These are phyloP conservation scores for Pissodes strobi DNA, from an alignment of 1,140 invertebrate species.

Conservation along the genomic window DNA sequence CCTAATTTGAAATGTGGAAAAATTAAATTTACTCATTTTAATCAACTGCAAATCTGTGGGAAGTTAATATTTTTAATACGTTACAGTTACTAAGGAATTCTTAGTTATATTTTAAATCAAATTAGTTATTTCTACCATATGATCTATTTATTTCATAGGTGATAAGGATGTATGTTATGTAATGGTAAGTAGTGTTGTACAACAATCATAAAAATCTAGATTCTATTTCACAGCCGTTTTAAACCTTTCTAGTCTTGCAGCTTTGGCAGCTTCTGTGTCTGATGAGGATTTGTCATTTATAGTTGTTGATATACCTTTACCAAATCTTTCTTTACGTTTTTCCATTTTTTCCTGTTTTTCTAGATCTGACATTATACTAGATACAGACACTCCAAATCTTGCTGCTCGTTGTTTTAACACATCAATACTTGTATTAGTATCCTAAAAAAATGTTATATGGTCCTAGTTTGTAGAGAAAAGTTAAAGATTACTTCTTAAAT, in stretches of 20 bases:
- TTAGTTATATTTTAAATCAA: too few species aligned
- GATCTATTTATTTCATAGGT: too few species aligned
- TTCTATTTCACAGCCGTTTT: constrained; percentile 45
- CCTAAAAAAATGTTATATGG: constrained; percentile 42
- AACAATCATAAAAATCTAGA: not conserved
- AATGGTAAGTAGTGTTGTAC: constrained; percentile 1
- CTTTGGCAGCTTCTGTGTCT: constrained; percentile 41
- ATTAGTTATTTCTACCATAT: too few species aligned
- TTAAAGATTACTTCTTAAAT: too few species aligned
- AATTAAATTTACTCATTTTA: too few species aligned
- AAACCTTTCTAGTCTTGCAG: constrained; percentile 47
- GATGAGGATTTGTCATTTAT: constrained; percentile 12
- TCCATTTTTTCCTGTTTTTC: constrained; percentile 69
- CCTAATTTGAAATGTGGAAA: too few species aligned
- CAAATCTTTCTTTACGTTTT: constrained; percentile 74
- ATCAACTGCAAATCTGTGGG: too few species aligned
- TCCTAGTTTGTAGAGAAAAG: too few species aligned
- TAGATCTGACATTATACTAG: constrained; percentile 68
- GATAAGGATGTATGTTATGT: too few species aligned
- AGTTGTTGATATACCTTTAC: constrained; percentile 54
- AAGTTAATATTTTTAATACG: too few species aligned
- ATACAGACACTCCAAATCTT: constrained; percentile 75
- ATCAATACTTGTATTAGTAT: constrained; percentile 57
- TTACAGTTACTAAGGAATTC: too few species aligned
- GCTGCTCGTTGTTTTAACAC: constrained; percentile 74